Conservation (phyloP, 1,140 invertebrate genomes). For the Euschistus heros region DNA sequence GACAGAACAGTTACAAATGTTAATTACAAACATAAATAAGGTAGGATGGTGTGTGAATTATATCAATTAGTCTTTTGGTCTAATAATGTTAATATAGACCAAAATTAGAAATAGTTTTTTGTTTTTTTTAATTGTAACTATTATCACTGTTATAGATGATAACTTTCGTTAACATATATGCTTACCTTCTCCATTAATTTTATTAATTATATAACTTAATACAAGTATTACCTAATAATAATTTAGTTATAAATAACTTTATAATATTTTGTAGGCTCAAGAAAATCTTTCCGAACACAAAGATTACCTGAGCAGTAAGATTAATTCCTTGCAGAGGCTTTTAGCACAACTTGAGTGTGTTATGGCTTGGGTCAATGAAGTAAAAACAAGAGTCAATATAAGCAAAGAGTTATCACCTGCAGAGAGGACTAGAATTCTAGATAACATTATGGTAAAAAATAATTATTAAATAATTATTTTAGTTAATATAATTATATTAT, state of each 20-base stretch:
- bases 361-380: constrained; percentile 45
- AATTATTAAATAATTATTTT: neutral
- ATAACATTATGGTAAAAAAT: constrained; percentile 48
- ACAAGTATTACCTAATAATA: neutral
- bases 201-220: neutral
- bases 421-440: constrained; percentile 43
- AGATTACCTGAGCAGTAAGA: constrained; percentile 46
- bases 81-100: too few species aligned
- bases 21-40: constrained; percentile 42
- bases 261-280: constrained; percentile 26
- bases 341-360: constrained; percentile 44
- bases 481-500: neutral
- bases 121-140: too few species aligned
- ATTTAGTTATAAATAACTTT: constrained; percentile 8
- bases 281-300: constrained; percentile 37
- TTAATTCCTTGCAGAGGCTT: constrained; percentile 47
- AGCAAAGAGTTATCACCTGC: constrained; percentile 39
- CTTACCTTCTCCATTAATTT: neutral
- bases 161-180: neutral
- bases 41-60: constrained; percentile 33
- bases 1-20: constrained; percentile 37
- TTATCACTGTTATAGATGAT: too few species aligned
- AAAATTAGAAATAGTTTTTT: too few species aligned
- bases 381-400: constrained; percentile 40
- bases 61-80: neutral